These are phyloP conservation scores for Himalopsyche tibetana DNA, from an alignment of 2,888 invertebrate species.

Conservation along the genomic window DNA sequence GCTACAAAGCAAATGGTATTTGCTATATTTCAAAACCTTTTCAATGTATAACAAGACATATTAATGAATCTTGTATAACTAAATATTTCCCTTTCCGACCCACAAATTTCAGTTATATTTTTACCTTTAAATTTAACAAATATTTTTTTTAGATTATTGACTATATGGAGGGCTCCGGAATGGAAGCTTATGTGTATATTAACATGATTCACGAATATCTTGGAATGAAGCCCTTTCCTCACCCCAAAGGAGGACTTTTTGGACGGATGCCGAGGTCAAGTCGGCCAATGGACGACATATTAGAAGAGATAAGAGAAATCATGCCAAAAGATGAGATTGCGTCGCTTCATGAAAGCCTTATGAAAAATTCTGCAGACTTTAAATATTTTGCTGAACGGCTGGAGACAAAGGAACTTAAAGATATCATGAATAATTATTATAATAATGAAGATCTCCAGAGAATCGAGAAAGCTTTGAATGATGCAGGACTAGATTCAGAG, in stretches of 20 bases:
- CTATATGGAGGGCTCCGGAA: slow-evolving; percentile 48
- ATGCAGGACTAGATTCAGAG: too few species aligned
- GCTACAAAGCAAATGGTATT: too few species aligned
- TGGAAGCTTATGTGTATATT: neutral
- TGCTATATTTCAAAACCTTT: too few species aligned
- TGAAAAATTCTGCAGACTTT: slow-evolving; percentile 36
- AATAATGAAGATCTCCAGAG: too few species aligned
- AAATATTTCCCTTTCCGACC: too few species aligned
- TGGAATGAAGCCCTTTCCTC: too few species aligned
- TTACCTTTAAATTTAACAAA: neutral
- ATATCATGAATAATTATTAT: neutral
- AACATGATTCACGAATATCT: neutral
- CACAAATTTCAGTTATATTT: neutral
- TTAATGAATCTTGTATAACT: too few species aligned
- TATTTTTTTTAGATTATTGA: slow-evolving; percentile 46
- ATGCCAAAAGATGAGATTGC: slow-evolving; percentile 46
- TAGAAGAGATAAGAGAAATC: slow-evolving; percentile 45
- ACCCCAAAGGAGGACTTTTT: too few species aligned
- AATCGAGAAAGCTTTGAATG: too few species aligned
- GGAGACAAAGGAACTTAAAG: slow-evolving; percentile 10
- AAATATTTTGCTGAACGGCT: slow-evolving; percentile 47
- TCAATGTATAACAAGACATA: too few species aligned
- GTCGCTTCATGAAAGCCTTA: neutral
- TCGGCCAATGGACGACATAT: too few species aligned
- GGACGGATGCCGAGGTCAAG: too few species aligned